These are phyloP conservation scores for Sycophila sp. DNA, from an alignment of 1,140 invertebrate species.

Conservation along the genomic window DNA sequence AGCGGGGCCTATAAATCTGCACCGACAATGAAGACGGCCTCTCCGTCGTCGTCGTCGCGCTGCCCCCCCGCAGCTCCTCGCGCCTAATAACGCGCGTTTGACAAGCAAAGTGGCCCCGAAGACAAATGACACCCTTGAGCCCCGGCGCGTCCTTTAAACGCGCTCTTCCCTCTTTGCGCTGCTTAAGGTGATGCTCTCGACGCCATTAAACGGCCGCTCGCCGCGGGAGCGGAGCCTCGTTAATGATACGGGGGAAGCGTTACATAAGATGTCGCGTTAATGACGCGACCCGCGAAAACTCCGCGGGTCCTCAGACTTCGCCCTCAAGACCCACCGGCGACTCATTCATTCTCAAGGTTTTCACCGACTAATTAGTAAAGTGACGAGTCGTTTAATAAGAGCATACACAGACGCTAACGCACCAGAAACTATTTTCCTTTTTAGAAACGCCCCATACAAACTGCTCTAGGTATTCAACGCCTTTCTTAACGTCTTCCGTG, in stretches of 20 bases:
- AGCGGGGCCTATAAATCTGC: constrained; percentile 2
- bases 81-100: constrained; percentile 45
- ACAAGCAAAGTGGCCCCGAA: constrained; percentile 54
- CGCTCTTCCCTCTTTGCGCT: constrained; percentile 23
- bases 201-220: constrained; percentile 42
- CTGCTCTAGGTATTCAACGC: no score
- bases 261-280: background rate
- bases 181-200: constrained; percentile 23
- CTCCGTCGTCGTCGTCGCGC: no score
- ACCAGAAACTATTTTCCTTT: no score
- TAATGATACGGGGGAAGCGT: background rate
- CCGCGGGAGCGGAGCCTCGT: background rate
- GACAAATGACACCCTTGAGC: constrained; percentile 51
- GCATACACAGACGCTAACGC: no score
- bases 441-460: no score
- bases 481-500: no score
- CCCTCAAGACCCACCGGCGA: background rate
- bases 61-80: background rate
- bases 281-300: background rate
- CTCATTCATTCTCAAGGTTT: no score
- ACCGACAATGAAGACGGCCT: constrained; percentile 12
- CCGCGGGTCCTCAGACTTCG: background rate
- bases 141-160: constrained; percentile 25
- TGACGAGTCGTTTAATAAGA: no score
- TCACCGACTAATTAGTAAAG: no score